Percentiles rank a stretch among this genome's conserved stretches.
phyloP scores from a whole-genome alignment of 1,140 invertebrate species.

The Drosophila nannoptera region DNA sequence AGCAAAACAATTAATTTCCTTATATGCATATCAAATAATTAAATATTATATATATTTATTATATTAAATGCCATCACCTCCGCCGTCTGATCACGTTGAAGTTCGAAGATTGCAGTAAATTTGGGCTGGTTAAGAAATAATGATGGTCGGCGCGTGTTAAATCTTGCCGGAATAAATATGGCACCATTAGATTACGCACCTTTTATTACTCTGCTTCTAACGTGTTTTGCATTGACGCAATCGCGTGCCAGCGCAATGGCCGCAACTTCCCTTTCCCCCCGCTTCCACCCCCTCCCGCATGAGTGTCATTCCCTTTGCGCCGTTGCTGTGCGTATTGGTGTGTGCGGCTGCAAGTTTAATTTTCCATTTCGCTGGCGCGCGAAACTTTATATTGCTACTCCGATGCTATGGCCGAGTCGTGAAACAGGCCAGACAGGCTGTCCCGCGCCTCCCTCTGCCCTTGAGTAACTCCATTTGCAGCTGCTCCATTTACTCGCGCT shows the following conservation, averaged over 20 bases:
- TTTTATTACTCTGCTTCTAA: constrained; percentile 43
- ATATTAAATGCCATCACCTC: too few relatives aligned
- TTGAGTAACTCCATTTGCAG: background rate
- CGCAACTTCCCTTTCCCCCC: constrained; percentile 3
- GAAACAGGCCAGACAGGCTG: background rate
- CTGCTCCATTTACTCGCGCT: constrained; percentile 9
- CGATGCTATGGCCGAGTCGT: constrained; percentile 7
- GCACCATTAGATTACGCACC: constrained; percentile 53
- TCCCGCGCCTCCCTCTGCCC: background rate
- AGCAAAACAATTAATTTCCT: too few relatives aligned
- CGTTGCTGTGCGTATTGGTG: background rate
- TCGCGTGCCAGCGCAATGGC: background rate
- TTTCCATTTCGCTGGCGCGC: constrained; percentile 16
- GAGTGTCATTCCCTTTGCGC: background rate
- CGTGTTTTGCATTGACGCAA: constrained; percentile 53
- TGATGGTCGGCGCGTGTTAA: constrained; percentile 28
- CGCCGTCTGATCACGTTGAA: too few relatives aligned
- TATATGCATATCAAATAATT: too few relatives aligned
- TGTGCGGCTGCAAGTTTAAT: constrained; percentile 16
- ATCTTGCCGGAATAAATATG: constrained; percentile 19
- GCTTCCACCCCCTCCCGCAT: constrained; percentile 11
- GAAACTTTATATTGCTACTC: constrained; percentile 17
- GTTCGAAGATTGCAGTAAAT: too few relatives aligned
- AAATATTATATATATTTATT: too few relatives aligned
- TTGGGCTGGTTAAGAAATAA: too few relatives aligned